Evolutionary conservation across 1,140 invertebrate species (phyloP), one percentile per base, ranked within the genome.

Genomic region (Zaprionus ghesquierei): DNA sequence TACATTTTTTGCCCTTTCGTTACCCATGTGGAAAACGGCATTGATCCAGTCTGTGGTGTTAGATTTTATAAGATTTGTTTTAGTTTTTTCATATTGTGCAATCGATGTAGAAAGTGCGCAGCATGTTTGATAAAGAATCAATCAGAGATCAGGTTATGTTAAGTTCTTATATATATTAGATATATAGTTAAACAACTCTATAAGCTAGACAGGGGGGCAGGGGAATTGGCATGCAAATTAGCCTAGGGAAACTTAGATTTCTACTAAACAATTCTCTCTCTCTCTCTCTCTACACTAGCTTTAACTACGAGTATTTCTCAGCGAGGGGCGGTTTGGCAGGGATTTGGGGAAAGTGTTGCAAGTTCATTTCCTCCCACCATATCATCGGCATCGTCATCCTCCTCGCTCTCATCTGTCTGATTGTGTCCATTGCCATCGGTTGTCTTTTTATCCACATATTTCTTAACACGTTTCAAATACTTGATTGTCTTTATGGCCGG

Each of bases 1-100:
- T 31, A 25, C 22, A 35, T 44, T 29, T 9, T 25, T 74, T 41
- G 55, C 55, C 55, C 59, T 27, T 20, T 60, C 50, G 61, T 94
- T 94, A 94, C 94, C 94, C 94, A 94, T 92, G 93, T 92, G 93
- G 90, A 94, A 91, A 94, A 94, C 85, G 94, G 94, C 93, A 94
- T 94, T 91, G 93, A 94, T 93, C 94, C 94, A 94, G 94, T 94
- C 94, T 94, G 49, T 75, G 59, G 9, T 23, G 27, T 15, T 41
- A 55, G 69, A 2, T 8, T 6, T 25, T n/a, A n/a, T 23, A n/a
- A 9, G 15, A 4, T 46, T 46, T 56, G 46, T 58, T 13, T 65
- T 60, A n/a, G 53, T 81, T 70, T 68, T 51, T 44, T 44, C 15
- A 44, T 5, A 3, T 46, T 74, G 77, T 69, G 60, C 61, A 8